Conservation (phyloP, 1,140 invertebrate species). For the Vollenhovia emeryi region DNA sequence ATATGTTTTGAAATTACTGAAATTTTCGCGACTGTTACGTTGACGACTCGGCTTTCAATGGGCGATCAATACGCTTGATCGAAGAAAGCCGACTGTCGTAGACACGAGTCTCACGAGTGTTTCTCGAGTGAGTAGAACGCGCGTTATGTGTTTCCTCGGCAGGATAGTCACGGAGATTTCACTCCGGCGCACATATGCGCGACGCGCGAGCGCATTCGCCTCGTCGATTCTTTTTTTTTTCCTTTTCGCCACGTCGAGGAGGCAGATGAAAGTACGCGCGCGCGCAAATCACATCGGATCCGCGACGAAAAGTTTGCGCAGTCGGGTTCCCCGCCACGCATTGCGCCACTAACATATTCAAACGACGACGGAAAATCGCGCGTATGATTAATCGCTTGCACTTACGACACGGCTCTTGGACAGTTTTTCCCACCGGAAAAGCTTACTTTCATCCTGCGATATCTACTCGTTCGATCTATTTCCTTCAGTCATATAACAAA, state of each 20-base stretch:
- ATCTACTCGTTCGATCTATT: neutral
- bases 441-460: neutral
- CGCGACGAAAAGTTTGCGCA: neutral
- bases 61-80: slow-evolving; percentile 2
- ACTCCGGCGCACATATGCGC: slow-evolving; percentile 57
- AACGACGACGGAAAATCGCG: slow-evolving; percentile 24
- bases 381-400: slow-evolving; percentile 26
- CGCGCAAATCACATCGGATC: slow-evolving; percentile 33
- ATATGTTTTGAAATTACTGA: neutral
- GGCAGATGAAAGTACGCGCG: slow-evolving; percentile 62
- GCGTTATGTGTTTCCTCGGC: slow-evolving; percentile 23
- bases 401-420: neutral
- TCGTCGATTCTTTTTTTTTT: slow-evolving; percentile 19
- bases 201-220: slow-evolving; percentile 59
- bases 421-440: neutral
- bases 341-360: slow-evolving; percentile 21
- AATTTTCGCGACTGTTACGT: neutral
- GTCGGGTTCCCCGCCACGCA: neutral
- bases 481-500: neutral
- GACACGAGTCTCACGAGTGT: neutral
- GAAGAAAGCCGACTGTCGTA: slow-evolving; percentile 29
- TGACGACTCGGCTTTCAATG: no score
- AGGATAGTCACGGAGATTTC: slow-evolving; percentile 60
- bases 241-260: neutral
- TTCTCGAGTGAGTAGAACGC: neutral